Evolutionary conservation across 2,888 invertebrate genomes (phyloP).

Genomic region (Alcis repandata): DNA sequence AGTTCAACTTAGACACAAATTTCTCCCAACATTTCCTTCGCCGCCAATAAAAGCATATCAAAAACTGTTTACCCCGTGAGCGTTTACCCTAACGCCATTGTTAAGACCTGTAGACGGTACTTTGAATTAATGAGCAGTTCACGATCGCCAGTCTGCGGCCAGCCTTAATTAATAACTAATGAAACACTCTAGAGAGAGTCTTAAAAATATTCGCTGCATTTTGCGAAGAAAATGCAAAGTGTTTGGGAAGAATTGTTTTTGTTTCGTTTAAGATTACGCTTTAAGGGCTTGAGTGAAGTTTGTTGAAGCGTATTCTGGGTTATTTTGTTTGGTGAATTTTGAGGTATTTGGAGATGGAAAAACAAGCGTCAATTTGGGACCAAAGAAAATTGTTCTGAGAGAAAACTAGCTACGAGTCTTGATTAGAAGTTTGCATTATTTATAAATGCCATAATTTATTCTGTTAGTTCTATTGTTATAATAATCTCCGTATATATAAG

Average conservation of each 20-base stretch:
- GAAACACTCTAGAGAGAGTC: constrained; percentile 52
- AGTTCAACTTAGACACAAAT: constrained; percentile 15
- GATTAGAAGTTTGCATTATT: background rate
- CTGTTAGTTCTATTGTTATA: no score
- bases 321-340: constrained; percentile 16
- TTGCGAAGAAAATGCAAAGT: constrained; percentile 40
- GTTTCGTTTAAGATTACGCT: constrained; percentile 34
- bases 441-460: no score
- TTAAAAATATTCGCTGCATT: constrained; percentile 54
- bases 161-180: constrained; percentile 73
- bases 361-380: background rate
- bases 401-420: background rate
- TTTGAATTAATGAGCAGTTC: constrained; percentile 70
- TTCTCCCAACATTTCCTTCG: constrained; percentile 32
- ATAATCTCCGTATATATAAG: no score
- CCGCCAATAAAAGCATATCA: constrained; percentile 33
- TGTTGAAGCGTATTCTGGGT: constrained; percentile 13
- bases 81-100: constrained; percentile 52
- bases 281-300: constrained; percentile 30
- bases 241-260: constrained; percentile 29
- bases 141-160: constrained; percentile 61
- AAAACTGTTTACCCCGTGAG: constrained; percentile 43
- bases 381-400: background rate
- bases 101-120: constrained; percentile 64
- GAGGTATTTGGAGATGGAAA: background rate